These are phyloP conservation scores for Tenthredo notha DNA, from an alignment of 2,888 invertebrate species.

Conservation along the genomic window DNA sequence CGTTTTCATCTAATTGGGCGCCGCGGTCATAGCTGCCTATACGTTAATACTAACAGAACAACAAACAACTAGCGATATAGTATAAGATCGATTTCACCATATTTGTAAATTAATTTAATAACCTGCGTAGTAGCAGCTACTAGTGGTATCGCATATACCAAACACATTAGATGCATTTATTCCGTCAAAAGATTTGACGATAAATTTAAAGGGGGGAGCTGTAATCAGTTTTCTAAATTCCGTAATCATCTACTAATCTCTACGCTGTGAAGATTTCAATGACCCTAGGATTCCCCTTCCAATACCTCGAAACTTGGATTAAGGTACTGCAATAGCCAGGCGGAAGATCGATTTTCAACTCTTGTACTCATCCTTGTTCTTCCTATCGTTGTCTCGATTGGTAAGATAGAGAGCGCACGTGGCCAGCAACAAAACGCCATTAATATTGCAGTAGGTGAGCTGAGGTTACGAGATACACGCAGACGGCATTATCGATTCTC, in stretches of 20 bases:
- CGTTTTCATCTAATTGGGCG: constrained; percentile 40
- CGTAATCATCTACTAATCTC: not conserved
- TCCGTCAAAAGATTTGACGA: not conserved
- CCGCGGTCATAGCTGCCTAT: constrained; percentile 38
- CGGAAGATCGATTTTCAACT: constrained; percentile 7
- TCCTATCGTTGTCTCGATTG: not conserved
- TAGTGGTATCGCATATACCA: not conserved
- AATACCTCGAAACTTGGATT: not conserved
- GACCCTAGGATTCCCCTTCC: not conserved
- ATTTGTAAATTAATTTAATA: constrained; percentile 1
- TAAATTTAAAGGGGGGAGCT: not conserved
- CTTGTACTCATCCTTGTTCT: not conserved
- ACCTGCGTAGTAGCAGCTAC: not conserved
- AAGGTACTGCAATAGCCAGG: not conserved
- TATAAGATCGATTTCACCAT: constrained; percentile 26
- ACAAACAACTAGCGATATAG: not conserved
- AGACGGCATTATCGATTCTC: constrained; percentile 52
- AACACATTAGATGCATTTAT: not conserved
- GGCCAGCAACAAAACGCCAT: constrained; percentile 37
- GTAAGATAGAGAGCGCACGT: constrained; percentile 25
- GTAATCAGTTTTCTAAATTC: not conserved
- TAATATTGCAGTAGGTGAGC: constrained; percentile 49
- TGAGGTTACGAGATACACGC: constrained; percentile 52
- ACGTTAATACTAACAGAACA: not conserved
- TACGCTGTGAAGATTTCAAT: not conserved